Conservation (phyloP, 2,797 vertebrate species). For the Halcyon leucocephala region DNA sequence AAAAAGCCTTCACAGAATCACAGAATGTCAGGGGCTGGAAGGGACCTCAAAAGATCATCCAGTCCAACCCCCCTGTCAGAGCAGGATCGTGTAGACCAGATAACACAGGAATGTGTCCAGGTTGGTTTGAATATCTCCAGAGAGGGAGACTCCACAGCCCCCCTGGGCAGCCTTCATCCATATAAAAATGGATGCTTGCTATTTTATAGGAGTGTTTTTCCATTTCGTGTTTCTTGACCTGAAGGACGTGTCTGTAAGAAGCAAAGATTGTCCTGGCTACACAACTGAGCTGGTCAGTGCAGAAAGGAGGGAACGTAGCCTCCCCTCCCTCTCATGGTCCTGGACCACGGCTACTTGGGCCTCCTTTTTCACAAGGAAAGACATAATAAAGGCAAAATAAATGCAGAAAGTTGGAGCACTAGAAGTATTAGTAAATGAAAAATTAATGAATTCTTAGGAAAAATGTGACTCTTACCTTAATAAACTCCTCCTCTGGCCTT, state of each 20-base stretch:
- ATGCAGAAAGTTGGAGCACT: not conserved
- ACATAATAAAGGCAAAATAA: not conserved
- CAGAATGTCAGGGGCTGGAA: too few species aligned
- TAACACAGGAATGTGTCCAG: too few species aligned
- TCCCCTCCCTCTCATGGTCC: not conserved
- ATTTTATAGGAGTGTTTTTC: not conserved
- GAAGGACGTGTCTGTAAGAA: not conserved
- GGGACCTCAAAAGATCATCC: too few species aligned
- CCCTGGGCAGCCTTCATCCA: not conserved
- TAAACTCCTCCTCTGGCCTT: not conserved
- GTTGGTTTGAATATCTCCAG: too few species aligned
- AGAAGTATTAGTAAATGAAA: not conserved
- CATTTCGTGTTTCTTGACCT: not conserved
- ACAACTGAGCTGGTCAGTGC: not conserved
- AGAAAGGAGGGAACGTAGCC: not conserved
- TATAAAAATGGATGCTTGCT: not conserved
- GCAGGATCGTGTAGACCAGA: too few species aligned
- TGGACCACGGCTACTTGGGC: not conserved
- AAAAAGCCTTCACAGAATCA: not conserved
- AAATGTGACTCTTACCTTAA: not conserved
- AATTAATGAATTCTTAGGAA: not conserved
- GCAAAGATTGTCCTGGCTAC: not conserved
- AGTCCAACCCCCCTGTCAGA: too few species aligned
- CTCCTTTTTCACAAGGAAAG: not conserved
- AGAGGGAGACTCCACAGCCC: too few species aligned